Conservation (phyloP, 2,113 vertebrate species). For the Prietella phreatophila region DNA sequence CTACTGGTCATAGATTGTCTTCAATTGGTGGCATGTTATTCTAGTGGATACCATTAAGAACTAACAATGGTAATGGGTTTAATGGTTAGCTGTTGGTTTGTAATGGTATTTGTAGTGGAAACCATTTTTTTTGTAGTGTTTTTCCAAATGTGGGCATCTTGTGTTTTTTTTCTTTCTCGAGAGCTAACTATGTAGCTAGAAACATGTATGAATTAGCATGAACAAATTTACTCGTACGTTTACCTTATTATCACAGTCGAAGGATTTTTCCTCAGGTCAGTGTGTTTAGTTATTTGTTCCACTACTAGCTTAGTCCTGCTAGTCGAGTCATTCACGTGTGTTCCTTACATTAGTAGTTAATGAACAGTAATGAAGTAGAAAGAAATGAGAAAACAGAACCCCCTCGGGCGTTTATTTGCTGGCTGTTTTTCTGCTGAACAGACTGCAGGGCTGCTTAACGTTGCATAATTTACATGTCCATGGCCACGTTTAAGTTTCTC, state of each 20-base stretch:
- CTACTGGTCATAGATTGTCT: no score
- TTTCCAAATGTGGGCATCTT: no score
- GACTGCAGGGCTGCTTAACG: slow-evolving; percentile 21
- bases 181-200: not conserved
- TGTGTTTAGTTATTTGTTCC: not conserved
- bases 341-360: not conserved
- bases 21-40: no score
- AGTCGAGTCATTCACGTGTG: not conserved
- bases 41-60: no score
- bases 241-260: not conserved
- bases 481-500: slow-evolving; percentile 35
- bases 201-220: not conserved
- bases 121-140: no score
- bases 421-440: slow-evolving; percentile 1
- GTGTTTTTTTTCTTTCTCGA: not conserved
- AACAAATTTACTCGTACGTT: not conserved
- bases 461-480: slow-evolving; percentile 30
- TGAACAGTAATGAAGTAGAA: not conserved
- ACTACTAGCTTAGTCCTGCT: not conserved
- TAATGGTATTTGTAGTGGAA: no score
- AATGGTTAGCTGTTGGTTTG: no score
- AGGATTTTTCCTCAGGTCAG: not conserved
- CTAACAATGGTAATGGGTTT: no score
- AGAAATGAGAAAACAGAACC: not conserved
- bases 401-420: not conserved